Conservation (phyloP, 2,797 vertebrate species). For the Sphenopsis melanotis region DNA sequence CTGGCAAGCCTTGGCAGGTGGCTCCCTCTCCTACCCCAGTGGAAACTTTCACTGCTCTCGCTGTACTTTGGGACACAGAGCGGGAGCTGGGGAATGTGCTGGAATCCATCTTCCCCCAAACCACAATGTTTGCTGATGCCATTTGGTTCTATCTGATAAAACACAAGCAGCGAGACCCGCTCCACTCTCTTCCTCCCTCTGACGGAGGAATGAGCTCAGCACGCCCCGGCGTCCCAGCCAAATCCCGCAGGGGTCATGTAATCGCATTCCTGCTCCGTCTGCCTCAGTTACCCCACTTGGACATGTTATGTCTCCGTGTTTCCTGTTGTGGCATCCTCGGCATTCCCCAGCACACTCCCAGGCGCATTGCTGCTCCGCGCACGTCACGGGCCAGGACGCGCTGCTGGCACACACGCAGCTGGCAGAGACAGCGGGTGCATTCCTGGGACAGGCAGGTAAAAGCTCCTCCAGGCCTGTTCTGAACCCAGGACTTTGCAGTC, state of each 20-base stretch:
- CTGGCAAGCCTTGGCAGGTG: neutral
- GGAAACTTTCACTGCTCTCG: neutral
- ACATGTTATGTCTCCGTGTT: neutral
- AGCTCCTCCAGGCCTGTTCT: neutral
- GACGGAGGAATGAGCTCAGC: slow-evolving; percentile 19
- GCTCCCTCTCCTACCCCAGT: neutral
- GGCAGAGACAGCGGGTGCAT: neutral
- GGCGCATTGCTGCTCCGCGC: neutral
- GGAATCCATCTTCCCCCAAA: neutral
- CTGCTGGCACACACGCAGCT: fast-evolving
- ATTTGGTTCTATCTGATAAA: neutral
- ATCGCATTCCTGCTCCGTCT: neutral
- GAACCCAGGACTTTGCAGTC: neutral
- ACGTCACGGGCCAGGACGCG: neutral
- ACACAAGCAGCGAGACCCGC: neutral
- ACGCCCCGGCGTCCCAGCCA: neutral
- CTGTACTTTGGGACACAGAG: neutral
- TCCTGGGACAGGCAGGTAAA: neutral
- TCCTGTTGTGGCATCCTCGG: slow-evolving; percentile 42
- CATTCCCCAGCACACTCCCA: neutral
- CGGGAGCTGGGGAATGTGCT: neutral
- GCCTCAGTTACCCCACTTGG: slow-evolving; percentile 53
- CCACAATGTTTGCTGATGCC: neutral
- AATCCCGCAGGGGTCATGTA: slow-evolving; percentile 1
- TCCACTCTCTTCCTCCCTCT: neutral